Evolutionary conservation across 2,888 invertebrate species (phyloP).

Genomic region (Didymodactylos carnosus): DNA sequence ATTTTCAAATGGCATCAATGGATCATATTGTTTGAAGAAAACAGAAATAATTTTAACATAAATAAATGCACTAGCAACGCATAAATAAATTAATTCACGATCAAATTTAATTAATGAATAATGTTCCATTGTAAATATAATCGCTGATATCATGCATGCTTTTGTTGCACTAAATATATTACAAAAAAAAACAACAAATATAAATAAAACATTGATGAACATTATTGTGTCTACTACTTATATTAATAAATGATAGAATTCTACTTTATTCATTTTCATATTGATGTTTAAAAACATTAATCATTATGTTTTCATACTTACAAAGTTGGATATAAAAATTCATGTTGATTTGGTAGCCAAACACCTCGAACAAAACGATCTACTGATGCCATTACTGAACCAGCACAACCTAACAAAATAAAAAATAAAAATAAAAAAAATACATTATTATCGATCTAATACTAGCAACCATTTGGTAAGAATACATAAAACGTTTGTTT

Average conservation of each 20-base stretch:
- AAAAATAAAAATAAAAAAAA: too few relatives aligned
- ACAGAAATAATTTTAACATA: background rate
- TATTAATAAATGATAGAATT: too few relatives aligned
- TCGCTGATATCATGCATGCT: background rate
- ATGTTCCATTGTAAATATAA: background rate
- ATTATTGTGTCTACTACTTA: too few relatives aligned
- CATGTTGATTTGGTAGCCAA: constrained; percentile 16
- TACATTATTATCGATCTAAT: too few relatives aligned
- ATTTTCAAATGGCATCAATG: background rate
- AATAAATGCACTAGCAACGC: background rate
- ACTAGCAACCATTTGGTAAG: too few relatives aligned
- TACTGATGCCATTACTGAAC: background rate
- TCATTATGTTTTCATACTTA: constrained; percentile 14
- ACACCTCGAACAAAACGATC: constrained; percentile 16
- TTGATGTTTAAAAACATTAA: too few relatives aligned
- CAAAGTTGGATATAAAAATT: constrained; percentile 18
- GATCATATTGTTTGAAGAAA: background rate
- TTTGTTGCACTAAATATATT: background rate
- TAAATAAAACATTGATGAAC: too few relatives aligned
- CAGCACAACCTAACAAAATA: background rate
- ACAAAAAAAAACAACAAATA: too few relatives aligned
- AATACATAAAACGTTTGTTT: too few relatives aligned
- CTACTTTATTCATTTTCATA: too few relatives aligned
- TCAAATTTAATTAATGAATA: background rate
- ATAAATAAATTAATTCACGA: background rate